These are phyloP conservation scores for Herpetotheres cachinnans DNA, from an alignment of 2,113 vertebrate genomes.

Conservation along the genomic window DNA sequence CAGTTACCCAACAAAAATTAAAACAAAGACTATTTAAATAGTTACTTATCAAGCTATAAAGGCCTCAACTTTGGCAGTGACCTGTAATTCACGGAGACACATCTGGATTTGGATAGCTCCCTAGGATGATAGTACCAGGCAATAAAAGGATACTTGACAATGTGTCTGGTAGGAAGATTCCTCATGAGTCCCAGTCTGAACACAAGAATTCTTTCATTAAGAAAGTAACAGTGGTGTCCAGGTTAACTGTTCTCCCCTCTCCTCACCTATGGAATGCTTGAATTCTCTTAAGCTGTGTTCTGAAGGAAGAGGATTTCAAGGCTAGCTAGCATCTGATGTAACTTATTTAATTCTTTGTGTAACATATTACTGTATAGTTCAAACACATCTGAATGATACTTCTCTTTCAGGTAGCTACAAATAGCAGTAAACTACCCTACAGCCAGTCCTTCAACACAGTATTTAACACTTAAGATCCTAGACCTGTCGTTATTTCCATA, in stretches of 20 bases:
- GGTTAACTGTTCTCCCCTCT: not conserved
- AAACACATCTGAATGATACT: not conserved
- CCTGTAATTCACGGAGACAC: not conserved
- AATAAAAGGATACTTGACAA: not conserved
- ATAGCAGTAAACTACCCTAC: conserved; percentile 28
- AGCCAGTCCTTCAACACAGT: not conserved
- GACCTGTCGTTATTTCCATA: conserved; percentile 10
- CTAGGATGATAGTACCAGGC: not conserved
- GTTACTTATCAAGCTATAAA: not conserved
- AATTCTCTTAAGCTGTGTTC: not conserved
- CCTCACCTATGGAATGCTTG: not conserved
- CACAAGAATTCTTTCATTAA: not conserved
- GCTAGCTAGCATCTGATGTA: conserved; percentile 8
- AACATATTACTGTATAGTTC: conserved; percentile 20
- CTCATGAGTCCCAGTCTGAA: not conserved
- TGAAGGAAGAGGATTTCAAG: not conserved
- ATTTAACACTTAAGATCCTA: conserved; percentile 22
- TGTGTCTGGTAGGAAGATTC: not conserved
- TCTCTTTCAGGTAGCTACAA: not conserved
- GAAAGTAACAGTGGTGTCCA: not conserved
- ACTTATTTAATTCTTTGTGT: conserved; percentile 9
- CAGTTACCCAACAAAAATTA: not conserved
- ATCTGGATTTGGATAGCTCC: not conserved
- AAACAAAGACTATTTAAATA: not conserved
- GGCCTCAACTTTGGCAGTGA: not conserved